Evolutionary conservation across 2,888 invertebrate species (phyloP), one percentile per base, ranked within the genome.

Genomic region (Mimumesa dahlbomi): DNA sequence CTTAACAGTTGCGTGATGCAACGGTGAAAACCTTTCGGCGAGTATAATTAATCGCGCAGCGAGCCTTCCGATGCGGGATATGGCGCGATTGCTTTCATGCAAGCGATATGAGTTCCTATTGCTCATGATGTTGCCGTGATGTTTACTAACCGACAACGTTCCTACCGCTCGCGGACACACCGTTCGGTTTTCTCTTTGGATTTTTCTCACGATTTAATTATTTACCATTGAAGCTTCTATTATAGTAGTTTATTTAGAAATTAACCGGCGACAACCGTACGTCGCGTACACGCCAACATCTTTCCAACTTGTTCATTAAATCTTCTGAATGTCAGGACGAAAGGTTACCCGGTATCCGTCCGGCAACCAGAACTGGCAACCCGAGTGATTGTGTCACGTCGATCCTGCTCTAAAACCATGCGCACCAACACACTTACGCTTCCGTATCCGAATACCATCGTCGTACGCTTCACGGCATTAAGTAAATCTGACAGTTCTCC

Each of bases 11-110:
- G 67, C 66, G 43, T 62, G 72, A 77, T 64, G 68, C 48, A 52
- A 67, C 62, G 79, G 73, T 77, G 73, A 69, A 77, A 77, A 73
- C 66, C 69, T 64, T 67, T 77, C 69, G 73, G 68, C 70, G 58
- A 49, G 57, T 63, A 69, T 62, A 75, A 79, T 79, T 73, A 77
- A 79, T 79, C 71, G 73, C 54, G 49, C 13, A 18, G 42, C 11
- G 40, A 45, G 40, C 57, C 36, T 22, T 36, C 53, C 48, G 50
- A 45, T 16, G 50, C 29, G 52, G 59, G 38, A 22, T 48, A 31
- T 61, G 57, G 54, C 54, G 65, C 45, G 70, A 61, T 67, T 70
- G 46, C 72, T 69, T 66, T 74, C 67, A 21, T 63, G 62, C 67
- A 57, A 59, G 42, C 62, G 52, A 61, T 71, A 64, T 45, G 61